Evolutionary conservation across 1,140 invertebrate species (phyloP).

Genomic region (Muscidifurax raptorellus): DNA sequence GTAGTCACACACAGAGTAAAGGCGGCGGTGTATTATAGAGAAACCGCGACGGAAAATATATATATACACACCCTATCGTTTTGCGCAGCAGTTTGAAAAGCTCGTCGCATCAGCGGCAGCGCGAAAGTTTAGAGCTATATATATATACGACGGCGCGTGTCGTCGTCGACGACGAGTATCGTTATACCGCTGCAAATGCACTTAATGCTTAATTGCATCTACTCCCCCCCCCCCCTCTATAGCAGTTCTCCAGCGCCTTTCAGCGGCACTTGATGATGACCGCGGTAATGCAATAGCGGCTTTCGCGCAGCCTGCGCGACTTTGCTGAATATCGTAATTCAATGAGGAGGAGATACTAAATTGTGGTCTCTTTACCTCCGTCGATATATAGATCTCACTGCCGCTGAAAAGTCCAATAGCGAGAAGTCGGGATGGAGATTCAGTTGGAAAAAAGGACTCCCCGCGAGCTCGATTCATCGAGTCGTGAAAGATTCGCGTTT

Average conservation of each 20-base stretch:
- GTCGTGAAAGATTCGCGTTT: neutral
- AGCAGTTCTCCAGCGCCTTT: conserved; percentile 16
- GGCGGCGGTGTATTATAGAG: neutral
- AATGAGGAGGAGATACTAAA: conserved; percentile 19
- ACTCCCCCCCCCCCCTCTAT: neutral
- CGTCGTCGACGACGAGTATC: neutral
- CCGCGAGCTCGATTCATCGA: neutral
- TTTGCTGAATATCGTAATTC: conserved; percentile 42
- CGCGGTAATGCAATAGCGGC: conserved; percentile 40
- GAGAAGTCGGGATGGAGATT: conserved; percentile 5
- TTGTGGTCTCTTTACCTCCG: neutral
- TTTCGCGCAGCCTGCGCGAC: neutral
- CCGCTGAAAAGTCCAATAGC: neutral
- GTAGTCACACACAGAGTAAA: neutral
- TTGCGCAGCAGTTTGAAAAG: conserved; percentile 29
- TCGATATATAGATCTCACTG: no score
- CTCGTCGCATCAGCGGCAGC: neutral
- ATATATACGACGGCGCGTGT: neutral
- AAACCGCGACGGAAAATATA: conserved; percentile 22
- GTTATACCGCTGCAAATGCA: conserved; percentile 42
- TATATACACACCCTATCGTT: neutral
- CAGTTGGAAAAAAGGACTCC: neutral
- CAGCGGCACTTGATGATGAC: conserved; percentile 38
- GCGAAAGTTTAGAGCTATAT: neutral
- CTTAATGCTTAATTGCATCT: conserved; percentile 51